Conservation (phyloP, 2,888 invertebrate species). For the Cephus spinipes region DNA sequence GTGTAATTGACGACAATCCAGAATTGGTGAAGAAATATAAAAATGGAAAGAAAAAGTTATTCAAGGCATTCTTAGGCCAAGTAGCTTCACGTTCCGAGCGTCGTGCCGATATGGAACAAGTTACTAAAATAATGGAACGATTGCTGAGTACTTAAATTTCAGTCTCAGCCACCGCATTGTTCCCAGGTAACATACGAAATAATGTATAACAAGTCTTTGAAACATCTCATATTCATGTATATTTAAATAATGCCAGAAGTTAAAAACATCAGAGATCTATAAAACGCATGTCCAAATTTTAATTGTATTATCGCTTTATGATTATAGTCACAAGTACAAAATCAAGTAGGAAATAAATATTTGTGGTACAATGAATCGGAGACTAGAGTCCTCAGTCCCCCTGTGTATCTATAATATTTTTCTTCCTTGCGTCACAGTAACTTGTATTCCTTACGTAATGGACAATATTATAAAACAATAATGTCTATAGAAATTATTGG, state of each 20-base stretch:
- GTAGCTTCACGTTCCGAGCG: constrained; percentile 72
- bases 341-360: constrained; percentile 62
- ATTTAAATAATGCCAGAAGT: constrained; percentile 52
- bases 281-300: constrained; percentile 54
- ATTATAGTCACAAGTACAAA: constrained; percentile 57
- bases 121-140: constrained; percentile 72
- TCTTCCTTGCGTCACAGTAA: constrained; percentile 29
- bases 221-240: constrained; percentile 26
- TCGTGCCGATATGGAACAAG: constrained; percentile 77
- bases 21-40: constrained; percentile 76
- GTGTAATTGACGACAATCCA: constrained; percentile 74
- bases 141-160: constrained; percentile 68
- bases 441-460: constrained; percentile 33
- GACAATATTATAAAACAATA: constrained; percentile 38
- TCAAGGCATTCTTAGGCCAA: constrained; percentile 75
- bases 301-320: constrained; percentile 49
- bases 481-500: constrained; percentile 32
- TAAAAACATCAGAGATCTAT: constrained; percentile 56
- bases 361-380: constrained; percentile 53
- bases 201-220: background rate
- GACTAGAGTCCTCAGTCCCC: constrained; percentile 58
- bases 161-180: background rate
- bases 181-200: background rate
- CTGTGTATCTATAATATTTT: constrained; percentile 39
- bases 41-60: constrained; percentile 77